Conservation (phyloP, 2,797 vertebrate genomes). For the Xiphorhynchus erythropygius region DNA sequence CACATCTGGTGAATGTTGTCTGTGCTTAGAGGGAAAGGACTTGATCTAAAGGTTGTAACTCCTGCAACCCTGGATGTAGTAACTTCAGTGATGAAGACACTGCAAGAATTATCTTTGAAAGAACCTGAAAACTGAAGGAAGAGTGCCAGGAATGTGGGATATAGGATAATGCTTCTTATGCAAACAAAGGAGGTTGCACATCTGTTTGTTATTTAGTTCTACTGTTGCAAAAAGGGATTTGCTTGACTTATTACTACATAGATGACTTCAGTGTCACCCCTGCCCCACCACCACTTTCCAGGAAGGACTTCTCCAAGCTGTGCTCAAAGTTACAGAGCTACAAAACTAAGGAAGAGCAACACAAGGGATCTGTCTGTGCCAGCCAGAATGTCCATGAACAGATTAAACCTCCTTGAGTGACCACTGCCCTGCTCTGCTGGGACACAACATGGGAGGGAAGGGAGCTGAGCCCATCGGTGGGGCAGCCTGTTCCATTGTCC, state of each 20-base stretch:
- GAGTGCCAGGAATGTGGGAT: slow-evolving; percentile 13
- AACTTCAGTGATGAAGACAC: not conserved
- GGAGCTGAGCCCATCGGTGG: not conserved
- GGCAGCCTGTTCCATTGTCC: not conserved
- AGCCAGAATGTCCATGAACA: fast-evolving
- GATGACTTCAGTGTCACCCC: slow-evolving; percentile 20
- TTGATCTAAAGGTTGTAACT: not conserved
- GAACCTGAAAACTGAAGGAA: not conserved
- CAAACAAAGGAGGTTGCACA: slow-evolving; percentile 44
- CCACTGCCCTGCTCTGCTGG: not conserved
- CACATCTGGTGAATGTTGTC: slow-evolving; percentile 50
- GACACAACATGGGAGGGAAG: fast-evolving
- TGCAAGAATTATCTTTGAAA: not conserved
- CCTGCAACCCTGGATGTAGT: not conserved
- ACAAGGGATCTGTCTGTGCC: fast-evolving
- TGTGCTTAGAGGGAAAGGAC: not conserved
- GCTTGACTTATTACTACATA: not conserved
- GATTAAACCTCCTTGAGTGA: not conserved
- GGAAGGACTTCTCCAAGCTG: not conserved
- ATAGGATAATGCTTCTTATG: not conserved
- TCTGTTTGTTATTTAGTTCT: slow-evolving; percentile 43
- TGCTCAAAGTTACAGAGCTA: not conserved
- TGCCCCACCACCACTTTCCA: not conserved
- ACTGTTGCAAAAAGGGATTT: slow-evolving; percentile 12
- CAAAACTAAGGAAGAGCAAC: not conserved